Evolutionary conservation across 1,140 invertebrate genomes (phyloP).

Genomic region (Camponotus vicinus): DNA sequence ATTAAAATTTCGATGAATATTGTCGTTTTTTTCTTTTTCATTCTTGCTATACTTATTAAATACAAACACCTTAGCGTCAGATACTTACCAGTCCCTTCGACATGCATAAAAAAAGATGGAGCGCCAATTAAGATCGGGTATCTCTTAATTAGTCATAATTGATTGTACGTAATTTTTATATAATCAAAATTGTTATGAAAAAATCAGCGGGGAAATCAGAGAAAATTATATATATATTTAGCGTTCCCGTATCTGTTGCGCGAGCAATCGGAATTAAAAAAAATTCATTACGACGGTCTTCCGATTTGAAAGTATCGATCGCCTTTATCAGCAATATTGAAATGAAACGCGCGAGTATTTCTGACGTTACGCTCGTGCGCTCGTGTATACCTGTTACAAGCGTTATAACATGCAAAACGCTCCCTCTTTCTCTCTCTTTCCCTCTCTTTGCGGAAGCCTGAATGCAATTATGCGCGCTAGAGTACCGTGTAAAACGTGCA

Average conservation of each 20-base stretch:
- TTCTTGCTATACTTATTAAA: background rate
- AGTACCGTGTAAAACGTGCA: constrained; percentile 37
- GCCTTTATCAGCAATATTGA: background rate
- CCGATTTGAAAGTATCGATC: constrained; percentile 20
- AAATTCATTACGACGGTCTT: constrained; percentile 13
- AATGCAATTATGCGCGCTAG: constrained; percentile 36
- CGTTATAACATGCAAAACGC: constrained; percentile 36
- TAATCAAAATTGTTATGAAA: background rate
- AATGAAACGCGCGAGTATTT: constrained; percentile 27
- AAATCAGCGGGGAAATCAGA: background rate
- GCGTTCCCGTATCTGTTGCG: background rate
- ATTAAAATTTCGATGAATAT: constrained; percentile 18
- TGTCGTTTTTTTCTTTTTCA: background rate
- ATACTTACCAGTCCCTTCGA: constrained; percentile 79
- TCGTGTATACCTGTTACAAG: constrained; percentile 23
- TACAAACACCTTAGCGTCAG: constrained; percentile 30
- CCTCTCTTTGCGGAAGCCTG: constrained; percentile 27
- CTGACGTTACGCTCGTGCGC: constrained; percentile 17
- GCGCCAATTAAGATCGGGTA: constrained; percentile 58
- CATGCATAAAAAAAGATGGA: constrained; percentile 74
- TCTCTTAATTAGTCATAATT: constrained; percentile 54
- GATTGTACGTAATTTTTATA: constrained; percentile 14
- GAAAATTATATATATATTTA: background rate
- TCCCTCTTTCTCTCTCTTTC: background rate
- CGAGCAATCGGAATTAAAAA: background rate